A percentile compares a stretch with the other conserved stretches of the same genome.
These are phyloP conservation scores for Cacoxenus indagator DNA, from an alignment of 2,888 invertebrate genomes.

Conservation along the genomic window DNA sequence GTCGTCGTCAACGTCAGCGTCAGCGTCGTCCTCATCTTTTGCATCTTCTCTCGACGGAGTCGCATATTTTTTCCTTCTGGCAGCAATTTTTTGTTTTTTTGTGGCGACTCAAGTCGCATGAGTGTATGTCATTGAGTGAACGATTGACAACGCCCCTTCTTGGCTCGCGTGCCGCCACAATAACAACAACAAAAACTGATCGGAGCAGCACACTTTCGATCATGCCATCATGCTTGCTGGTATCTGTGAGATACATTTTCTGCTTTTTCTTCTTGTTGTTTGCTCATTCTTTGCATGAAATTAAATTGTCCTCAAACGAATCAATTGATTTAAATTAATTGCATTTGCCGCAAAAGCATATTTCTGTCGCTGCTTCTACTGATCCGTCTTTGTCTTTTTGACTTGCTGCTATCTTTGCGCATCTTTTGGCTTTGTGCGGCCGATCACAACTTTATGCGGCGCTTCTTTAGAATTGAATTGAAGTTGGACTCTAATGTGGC, in stretches of 20 bases:
- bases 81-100: background rate
- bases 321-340: slow-evolving; percentile 71
- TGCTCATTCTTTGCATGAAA: slow-evolving; percentile 55
- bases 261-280: slow-evolving; percentile 42
- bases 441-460: background rate
- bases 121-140: slow-evolving; percentile 14
- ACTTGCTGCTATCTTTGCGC: background rate
- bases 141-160: slow-evolving; percentile 7
- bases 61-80: background rate
- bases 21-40: background rate
- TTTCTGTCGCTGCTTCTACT: background rate
- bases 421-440: too few species aligned
- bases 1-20: background rate
- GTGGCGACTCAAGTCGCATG: background rate
- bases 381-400: background rate
- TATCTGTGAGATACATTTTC: slow-evolving; percentile 9
- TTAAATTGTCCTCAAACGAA: slow-evolving; percentile 72
- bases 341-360: slow-evolving; percentile 63
- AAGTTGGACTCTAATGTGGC: too few species aligned
- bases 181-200: background rate
- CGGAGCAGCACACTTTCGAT: background rate
- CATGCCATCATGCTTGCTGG: background rate
- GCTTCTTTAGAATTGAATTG: too few species aligned
- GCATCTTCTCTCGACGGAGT: background rate
- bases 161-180: background rate